A percentile compares a stretch with the other conserved stretches of the same genome.
These are phyloP conservation scores for Triplophysa rosa DNA, from an alignment of 2,113 vertebrate genomes.

Conservation along the genomic window DNA sequence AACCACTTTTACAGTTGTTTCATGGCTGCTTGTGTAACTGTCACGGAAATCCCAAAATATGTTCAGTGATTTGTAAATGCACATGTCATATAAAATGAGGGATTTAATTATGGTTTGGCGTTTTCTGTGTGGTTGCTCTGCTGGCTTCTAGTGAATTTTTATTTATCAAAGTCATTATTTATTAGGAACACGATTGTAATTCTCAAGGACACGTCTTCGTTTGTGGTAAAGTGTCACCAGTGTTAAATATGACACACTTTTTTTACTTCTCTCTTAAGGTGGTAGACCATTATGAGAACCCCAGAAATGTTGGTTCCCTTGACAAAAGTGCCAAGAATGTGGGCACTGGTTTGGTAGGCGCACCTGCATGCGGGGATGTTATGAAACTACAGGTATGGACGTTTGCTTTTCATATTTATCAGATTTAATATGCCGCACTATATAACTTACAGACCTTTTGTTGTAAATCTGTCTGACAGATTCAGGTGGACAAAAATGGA, in stretches of 20 bases:
- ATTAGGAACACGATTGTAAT: not conserved
- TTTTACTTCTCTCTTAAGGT: conserved; percentile 73
- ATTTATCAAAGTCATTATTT: not conserved
- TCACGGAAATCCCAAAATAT: not conserved
- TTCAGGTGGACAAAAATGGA: conserved; percentile 80
- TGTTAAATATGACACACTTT: not conserved
- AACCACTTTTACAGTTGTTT: not conserved
- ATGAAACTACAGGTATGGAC: conserved; percentile 92
- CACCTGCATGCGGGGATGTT: conserved; percentile 94
- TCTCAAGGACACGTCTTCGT: not conserved
- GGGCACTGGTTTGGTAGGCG: conserved; percentile 93
- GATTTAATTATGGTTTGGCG: not conserved
- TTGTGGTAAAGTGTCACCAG: too few species aligned
- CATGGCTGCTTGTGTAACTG: not conserved
- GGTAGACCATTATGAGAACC: conserved; percentile 97
- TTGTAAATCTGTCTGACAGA: conserved; percentile 60
- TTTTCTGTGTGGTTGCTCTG: not conserved
- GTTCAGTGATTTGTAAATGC: not conserved
- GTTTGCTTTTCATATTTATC: not conserved
- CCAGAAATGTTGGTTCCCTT: conserved; percentile 90
- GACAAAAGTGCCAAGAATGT: conserved; percentile 90
- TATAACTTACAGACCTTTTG: not conserved
- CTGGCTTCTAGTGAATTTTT: not conserved
- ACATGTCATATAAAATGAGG: not conserved
- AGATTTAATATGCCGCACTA: not conserved